Evolutionary conservation across 2,797 vertebrate genomes (phyloP).

Genomic region (Xenentodon cancila): DNA sequence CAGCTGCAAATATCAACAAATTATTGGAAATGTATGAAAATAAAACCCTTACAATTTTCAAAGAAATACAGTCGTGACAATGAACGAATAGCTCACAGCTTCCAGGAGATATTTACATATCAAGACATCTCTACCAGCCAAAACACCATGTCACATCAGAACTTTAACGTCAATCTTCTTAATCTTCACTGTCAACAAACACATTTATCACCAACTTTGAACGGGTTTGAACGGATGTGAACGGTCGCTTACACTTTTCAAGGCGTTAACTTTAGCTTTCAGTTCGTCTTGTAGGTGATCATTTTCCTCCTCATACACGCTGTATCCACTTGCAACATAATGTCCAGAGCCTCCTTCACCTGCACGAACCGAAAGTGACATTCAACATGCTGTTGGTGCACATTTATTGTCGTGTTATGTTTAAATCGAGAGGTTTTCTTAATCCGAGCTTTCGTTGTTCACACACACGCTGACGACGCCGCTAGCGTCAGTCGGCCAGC

Average conservation of each 20-base stretch:
- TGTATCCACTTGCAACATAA: constrained; percentile 90
- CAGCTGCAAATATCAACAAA: constrained; percentile 79
- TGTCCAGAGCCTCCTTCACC: constrained; percentile 78
- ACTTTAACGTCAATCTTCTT: no score
- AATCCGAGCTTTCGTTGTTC: neutral
- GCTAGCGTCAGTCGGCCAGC: constrained; percentile 19
- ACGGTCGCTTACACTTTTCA: constrained; percentile 89
- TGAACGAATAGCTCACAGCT: neutral
- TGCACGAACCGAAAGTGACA: constrained; percentile 20
- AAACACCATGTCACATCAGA: no score
- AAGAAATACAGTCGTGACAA: neutral
- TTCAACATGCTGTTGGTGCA: no score
- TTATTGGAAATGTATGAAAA: neutral
- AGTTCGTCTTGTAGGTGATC: constrained; percentile 92
- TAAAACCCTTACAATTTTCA: neutral
- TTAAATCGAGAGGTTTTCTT: fast-evolving
- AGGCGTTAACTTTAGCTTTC: constrained; percentile 90
- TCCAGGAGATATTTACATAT: neutral
- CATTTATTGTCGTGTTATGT: fast-evolving
- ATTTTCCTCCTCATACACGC: constrained; percentile 95
- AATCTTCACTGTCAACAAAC: no score
- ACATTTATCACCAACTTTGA: no score
- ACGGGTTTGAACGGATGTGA: no score
- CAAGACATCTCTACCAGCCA: no score
- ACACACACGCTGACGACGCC: constrained; percentile 1